phyloP scores from a whole-genome alignment of 2,113 vertebrate species.

The Coreoperca whiteheadi region DNA sequence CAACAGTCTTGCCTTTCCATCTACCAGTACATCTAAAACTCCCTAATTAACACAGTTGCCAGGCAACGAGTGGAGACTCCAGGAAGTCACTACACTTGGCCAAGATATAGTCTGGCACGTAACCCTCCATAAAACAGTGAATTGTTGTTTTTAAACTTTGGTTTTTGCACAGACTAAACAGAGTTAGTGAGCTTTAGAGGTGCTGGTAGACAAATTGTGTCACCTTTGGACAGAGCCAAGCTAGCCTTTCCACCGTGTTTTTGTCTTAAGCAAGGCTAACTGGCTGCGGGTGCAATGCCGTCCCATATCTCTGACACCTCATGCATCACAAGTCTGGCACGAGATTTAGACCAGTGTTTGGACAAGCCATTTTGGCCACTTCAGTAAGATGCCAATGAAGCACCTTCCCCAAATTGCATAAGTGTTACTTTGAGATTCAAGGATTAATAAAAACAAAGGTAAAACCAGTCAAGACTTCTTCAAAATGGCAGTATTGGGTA shows the following conservation, averaged over 20 bases:
- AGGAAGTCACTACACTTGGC: neutral
- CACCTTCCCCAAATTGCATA: neutral
- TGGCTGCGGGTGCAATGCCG: too few relatives aligned
- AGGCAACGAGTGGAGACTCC: conserved; percentile 4
- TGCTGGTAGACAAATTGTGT: too few relatives aligned
- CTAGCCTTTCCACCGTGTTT: neutral
- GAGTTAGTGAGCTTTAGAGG: neutral
- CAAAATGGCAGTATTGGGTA: neutral
- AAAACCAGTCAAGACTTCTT: conserved; percentile 3
- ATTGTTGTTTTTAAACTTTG: neutral
- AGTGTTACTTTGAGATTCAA: neutral
- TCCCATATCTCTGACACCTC: neutral
- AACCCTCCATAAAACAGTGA: neutral
- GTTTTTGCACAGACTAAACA: neutral
- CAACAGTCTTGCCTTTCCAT: conserved; percentile 4
- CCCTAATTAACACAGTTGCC: conserved; percentile 24
- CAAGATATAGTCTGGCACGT: neutral
- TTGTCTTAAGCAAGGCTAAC: too few relatives aligned
- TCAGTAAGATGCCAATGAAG: neutral
- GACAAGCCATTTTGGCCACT: neutral
- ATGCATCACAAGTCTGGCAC: neutral
- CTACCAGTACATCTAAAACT: neutral
- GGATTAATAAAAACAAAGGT: neutral
- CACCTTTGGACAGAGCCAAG: neutral
- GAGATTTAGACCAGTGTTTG: neutral